These are phyloP conservation scores for Ochropacha duplaris DNA, from an alignment of 2,888 invertebrate species.

Conservation along the genomic window DNA sequence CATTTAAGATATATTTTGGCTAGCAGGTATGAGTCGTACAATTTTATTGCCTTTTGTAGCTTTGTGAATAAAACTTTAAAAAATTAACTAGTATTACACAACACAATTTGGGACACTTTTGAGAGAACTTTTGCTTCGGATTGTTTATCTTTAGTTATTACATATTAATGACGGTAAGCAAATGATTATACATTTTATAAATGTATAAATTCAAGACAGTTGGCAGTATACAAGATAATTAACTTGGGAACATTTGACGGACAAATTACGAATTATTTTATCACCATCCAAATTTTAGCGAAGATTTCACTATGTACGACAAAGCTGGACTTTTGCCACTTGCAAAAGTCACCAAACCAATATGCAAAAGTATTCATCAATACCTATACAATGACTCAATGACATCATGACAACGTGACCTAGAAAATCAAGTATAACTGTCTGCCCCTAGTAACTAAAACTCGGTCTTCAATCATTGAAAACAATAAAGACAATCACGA, in stretches of 20 bases:
- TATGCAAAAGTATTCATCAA: no score
- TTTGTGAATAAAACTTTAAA: no score
- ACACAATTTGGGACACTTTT: no score
- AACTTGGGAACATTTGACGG: not conserved
- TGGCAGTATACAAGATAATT: slow-evolving; percentile 17
- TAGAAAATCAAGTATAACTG: not conserved
- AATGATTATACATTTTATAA: not conserved
- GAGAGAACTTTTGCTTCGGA: no score
- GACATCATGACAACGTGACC: not conserved
- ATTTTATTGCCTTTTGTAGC: no score
- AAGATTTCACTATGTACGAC: not conserved
- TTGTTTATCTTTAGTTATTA: no score
- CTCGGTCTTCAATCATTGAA: not conserved
- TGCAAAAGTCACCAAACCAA: no score
- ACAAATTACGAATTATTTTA: not conserved
- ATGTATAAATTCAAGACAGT: not conserved
- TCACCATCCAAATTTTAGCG: not conserved
- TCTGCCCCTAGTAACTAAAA: not conserved
- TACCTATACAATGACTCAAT: no score
- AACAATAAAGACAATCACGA: not conserved
- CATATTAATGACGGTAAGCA: no score
- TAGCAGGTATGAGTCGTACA: no score
- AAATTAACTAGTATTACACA: no score
- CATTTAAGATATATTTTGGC: no score
- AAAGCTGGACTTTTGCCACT: not conserved